phyloP scores from a whole-genome alignment of 2,113 vertebrate genomes.

The Nesospiza acunhae region DNA sequence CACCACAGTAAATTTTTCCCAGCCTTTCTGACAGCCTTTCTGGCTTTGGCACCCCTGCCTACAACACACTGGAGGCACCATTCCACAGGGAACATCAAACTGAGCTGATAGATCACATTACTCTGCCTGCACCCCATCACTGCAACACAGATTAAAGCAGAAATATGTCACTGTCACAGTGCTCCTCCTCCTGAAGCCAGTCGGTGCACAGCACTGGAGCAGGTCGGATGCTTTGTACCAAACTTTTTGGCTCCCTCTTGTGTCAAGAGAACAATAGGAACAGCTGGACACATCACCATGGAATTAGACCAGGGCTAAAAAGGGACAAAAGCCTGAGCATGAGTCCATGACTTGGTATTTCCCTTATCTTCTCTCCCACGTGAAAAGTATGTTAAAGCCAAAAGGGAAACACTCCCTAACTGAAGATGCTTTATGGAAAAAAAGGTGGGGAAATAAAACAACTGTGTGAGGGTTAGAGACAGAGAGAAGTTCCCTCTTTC shows the following conservation, averaged over 20 bases:
- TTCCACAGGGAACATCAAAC: background rate
- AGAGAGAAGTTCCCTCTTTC: background rate
- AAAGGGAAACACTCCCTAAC: background rate
- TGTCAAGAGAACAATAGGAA: constrained; percentile 18
- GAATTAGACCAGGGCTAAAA: background rate
- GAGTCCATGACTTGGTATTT: background rate
- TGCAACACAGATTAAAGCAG: background rate
- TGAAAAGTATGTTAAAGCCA: background rate
- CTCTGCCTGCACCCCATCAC: background rate
- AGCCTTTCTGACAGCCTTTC: background rate
- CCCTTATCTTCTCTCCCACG: background rate
- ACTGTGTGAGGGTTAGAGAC: background rate
- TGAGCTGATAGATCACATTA: background rate
- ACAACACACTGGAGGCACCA: background rate
- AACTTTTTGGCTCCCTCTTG: constrained; percentile 62
- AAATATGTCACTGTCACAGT: background rate
- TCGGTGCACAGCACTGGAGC: background rate
- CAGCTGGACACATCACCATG: background rate
- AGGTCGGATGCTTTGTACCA: background rate
- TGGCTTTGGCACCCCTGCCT: background rate
- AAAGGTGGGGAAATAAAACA: background rate
- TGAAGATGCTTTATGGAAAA: background rate
- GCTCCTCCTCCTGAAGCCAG: background rate
- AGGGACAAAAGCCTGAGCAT: background rate
- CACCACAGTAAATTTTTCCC: background rate